Conservation (phyloP, 2,113 vertebrate genomes). For the Sterna hirundo region DNA sequence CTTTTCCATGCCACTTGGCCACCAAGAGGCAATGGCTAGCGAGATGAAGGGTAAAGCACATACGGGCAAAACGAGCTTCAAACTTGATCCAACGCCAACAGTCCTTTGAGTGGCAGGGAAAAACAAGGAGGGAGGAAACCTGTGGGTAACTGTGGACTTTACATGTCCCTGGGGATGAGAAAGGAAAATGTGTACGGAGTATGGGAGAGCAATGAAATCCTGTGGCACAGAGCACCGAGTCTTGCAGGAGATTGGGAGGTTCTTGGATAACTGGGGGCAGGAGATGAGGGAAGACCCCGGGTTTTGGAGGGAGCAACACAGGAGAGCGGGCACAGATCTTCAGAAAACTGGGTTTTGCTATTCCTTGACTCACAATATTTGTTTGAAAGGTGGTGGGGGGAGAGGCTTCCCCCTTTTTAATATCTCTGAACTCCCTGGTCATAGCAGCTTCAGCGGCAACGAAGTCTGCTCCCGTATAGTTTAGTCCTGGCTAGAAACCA, state of each 20-base stretch:
- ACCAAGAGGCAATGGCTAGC: neutral
- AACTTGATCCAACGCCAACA: too few relatives aligned
- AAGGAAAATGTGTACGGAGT: accelerated
- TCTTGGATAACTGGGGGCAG: neutral
- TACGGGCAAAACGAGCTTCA: accelerated
- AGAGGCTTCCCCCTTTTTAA: neutral
- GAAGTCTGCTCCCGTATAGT: neutral
- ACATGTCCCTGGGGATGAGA: accelerated
- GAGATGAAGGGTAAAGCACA: neutral
- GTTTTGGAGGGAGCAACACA: neutral
- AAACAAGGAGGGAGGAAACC: neutral
- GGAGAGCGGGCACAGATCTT: neutral
- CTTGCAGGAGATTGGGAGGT: neutral
- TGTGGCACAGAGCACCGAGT: neutral
- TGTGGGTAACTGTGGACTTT: neutral
- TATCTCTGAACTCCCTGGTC: neutral
- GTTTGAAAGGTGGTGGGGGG: neutral
- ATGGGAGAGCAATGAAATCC: neutral
- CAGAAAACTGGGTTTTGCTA: neutral
- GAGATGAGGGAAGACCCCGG: neutral
- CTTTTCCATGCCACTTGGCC: neutral
- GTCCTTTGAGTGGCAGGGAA: neutral
- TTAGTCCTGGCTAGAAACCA: neutral
- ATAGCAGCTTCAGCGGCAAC: neutral
- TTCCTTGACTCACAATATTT: neutral